Base-by-base conservation (phyloP, 1,140 invertebrate species). In the Dinoponera quadriceps region DNA sequence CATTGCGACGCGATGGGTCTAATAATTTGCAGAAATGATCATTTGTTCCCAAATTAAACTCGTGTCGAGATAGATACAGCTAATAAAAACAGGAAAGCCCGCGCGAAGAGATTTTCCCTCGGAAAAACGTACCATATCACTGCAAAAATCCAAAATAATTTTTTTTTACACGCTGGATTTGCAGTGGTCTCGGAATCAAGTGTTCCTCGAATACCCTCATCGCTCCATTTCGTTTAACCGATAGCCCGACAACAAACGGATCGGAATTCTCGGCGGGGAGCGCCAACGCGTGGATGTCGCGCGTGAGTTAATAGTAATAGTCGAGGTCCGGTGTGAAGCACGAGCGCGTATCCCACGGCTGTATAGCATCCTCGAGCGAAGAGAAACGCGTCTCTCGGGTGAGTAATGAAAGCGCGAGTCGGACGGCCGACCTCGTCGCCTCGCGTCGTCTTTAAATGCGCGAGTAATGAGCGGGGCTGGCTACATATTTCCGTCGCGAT, bases 401-500 rank as follows among this genome's bases (percentile, higher is more conserved):
- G 65, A 80, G 22, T 48, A 80, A 80, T 69, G 65, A 80, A 69
- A 80, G 51, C 75, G 33, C 65, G 75, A 38, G 13, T 51, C 27
- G 33, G n/a, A 14, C n/a, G 44, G 27, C 29, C 29, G 51, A 82
- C 80, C 54, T 60, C 33, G 49, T 48, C 55, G 51, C 55, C 20
- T 72, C 16, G 1, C 25, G 55, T 22, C 38, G 55, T 14, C 22
- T 65, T 22, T 29, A 68, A 72, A 83, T 27, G 54, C 57, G 55
- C 65, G 85, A 71, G 65, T 54, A 72, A 78, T 38, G 48, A 80
- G 60, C 69, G 63, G 78, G 68, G 33, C 57, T 49, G 57, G 44
- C 59, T 81, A 44, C 57, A 63, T 85, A 86, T 84, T 85, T 86
- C 69, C 71, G 69, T 82, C 73, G 38, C 84, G 68, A 80, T 66